Base-by-base conservation (phyloP, 2,888 invertebrate species). In the Prionchulus punctatus region DNA sequence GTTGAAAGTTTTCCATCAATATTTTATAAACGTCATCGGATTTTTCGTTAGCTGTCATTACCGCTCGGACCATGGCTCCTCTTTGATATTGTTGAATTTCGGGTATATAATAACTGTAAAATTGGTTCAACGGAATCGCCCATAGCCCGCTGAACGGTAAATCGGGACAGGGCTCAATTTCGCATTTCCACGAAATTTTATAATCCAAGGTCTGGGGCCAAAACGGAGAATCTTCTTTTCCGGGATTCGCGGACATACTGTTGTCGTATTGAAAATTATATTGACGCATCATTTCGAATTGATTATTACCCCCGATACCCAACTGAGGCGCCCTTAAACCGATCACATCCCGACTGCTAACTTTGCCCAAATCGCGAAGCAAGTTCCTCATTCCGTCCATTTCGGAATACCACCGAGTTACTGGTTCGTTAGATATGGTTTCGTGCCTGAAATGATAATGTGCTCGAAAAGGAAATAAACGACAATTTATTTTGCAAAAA, bases 301-400 rank as follows among this genome's bases (percentile, higher is more conserved):
- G 69, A 4, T 56, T 60, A 49, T 65, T 62, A 43, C 64, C 65
- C n/a, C 69, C 69, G 0, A 62, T 53, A 4, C 63, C 62, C 42
- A 70, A 59, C 57, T 68, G 68, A 21, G 69, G 70, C 1, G 68
- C 65, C n/a, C 69, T 47, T 59, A 71, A 64, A 55, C 69, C 69
- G 70, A 87, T 79, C n/a, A 92, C 83, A 70, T 90, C 88, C 68
- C 87, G 86, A 59, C 86, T 75, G 68, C 83, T 65, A 85, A 64
- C 89, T 86, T 64, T 89, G 84, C 69, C 91, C 86, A 55, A 92
- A 85, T 57, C 87, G 43, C 68, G 79, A 56, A 94, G 77, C 63
- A 92, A 88, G 77, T 91, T 88, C 70, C 91, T 80, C 74, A 91
- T 90, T 43, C 92, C 92, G 65, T 85, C 85, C 58, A 92, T 84